Base-by-base conservation (phyloP, 2,113 vertebrate species). In the Prietella phreatophila region DNA sequence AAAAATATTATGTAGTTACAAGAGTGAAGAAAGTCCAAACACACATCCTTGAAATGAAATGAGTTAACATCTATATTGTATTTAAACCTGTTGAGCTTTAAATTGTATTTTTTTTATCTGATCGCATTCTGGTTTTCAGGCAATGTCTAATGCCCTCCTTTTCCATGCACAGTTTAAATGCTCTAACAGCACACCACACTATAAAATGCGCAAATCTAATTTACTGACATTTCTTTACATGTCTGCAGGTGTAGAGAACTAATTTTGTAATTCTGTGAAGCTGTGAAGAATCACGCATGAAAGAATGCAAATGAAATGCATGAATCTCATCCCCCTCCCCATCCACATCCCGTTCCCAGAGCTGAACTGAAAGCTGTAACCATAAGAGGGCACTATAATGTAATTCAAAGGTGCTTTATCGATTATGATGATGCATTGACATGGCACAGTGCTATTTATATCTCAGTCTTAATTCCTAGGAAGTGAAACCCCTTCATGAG, bases 381-480 rank as follows among this genome's bases (percentile, higher is more conserved):
- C 87, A 85, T 55, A 75, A 88, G 87, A 88, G 87, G 87, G 87
- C 87, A 65, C 87, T 84, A 22, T 69, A 85, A 85, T 88, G 60
- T 84, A 80, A 65, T 85, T 55, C 67, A 58, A 80, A 79, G 50
- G 75, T 33, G 25, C 56, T 20, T 50, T 89, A 87, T 84, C n/a
- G 75, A 55, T 86, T 50, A 36, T 50, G 33, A 76, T 78, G 69
- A 69, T 84, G 73, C 33, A 39, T 73, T 89, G 76, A 39, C 78
- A 87, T 73, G 73, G 82, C 73, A 85, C 63, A 11, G 73, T 78
- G 60, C 73, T 89, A 85, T 89, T 89, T 87, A 81, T 87, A 85
- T 56, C 65, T 80, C 11, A 1, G 33, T 39, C 50, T 84, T 73
- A 86, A 83, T 86, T 87, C 88, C 82, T 33, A 65, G 55, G 75